These are phyloP conservation scores for Calcarius lapponicus DNA, from an alignment of 2,797 vertebrate species.

Conservation along the genomic window DNA sequence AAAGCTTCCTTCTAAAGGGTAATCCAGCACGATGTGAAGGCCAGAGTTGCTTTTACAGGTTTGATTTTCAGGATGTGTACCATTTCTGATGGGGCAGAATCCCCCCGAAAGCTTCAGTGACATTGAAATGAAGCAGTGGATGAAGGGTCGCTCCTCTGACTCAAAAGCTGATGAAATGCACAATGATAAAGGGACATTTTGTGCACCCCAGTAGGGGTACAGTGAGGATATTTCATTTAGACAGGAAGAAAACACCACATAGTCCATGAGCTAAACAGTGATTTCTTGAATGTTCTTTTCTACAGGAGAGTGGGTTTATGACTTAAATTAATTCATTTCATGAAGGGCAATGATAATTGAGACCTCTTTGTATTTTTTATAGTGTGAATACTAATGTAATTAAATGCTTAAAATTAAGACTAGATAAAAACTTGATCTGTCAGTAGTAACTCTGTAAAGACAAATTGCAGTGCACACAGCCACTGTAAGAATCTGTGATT, in stretches of 20 bases:
- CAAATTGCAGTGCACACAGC: slow-evolving; percentile 46
- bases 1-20: background rate
- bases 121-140: slow-evolving; percentile 42
- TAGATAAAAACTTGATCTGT: slow-evolving; percentile 70
- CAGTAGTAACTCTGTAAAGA: slow-evolving; percentile 46
- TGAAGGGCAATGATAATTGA: slow-evolving; percentile 58
- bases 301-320: slow-evolving; percentile 33
- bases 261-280: background rate
- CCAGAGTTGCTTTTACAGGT: background rate
- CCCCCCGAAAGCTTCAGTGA: background rate
- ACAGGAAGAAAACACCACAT: background rate
- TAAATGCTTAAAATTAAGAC: slow-evolving; percentile 69
- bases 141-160: slow-evolving; percentile 11
- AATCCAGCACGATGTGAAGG: background rate
- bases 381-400: slow-evolving; percentile 64
- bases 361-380: slow-evolving; percentile 56
- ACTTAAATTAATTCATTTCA: slow-evolving; percentile 62
- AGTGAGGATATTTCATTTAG: background rate
- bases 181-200: slow-evolving; percentile 16
- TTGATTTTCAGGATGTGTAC: slow-evolving; percentile 13
- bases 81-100: slow-evolving; percentile 10
- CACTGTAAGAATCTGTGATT: slow-evolving; percentile 52
- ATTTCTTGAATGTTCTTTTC: background rate
- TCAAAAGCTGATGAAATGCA: slow-evolving; percentile 10
- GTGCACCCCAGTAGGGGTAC: background rate